Conservation (phyloP, 2,113 vertebrate species). For the Melanotaenia duboulayi region DNA sequence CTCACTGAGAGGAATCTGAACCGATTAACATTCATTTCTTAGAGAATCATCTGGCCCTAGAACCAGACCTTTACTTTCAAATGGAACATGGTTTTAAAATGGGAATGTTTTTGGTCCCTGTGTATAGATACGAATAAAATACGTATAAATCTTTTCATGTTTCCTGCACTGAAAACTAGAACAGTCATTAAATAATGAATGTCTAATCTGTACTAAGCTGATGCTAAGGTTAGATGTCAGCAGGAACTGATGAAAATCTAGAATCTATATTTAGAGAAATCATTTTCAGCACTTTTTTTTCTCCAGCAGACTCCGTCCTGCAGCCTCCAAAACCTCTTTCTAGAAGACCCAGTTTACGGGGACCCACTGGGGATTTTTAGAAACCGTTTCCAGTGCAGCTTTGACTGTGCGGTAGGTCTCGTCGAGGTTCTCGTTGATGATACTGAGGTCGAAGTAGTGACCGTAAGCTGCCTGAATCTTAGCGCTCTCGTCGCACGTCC, state of each 20-base stretch:
- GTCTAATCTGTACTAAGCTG: background rate
- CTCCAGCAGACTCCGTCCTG: background rate
- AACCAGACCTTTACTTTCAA: background rate
- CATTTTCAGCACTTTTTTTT: background rate
- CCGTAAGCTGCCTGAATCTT: slow-evolving; percentile 90
- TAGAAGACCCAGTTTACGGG: slow-evolving; percentile 96
- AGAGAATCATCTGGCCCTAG: too few relatives aligned
- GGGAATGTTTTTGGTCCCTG: background rate
- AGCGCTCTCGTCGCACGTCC: slow-evolving; percentile 89
- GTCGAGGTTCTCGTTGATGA: slow-evolving; percentile 92
- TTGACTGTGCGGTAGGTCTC: slow-evolving; percentile 88
- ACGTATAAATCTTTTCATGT: too few relatives aligned
- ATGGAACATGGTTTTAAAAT: background rate
- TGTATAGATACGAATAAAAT: too few relatives aligned
- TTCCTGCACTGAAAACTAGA: too few relatives aligned
- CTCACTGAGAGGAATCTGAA: background rate
- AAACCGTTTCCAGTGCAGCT: slow-evolving; percentile 87
- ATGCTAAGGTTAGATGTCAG: background rate
- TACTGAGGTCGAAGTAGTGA: slow-evolving; percentile 93
- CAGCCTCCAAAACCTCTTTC: background rate
- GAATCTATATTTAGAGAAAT: background rate
- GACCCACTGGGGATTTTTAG: slow-evolving; percentile 92
- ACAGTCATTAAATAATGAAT: too few relatives aligned
- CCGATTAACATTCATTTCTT: too few relatives aligned
- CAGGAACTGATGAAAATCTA: background rate